phyloP scores from a whole-genome alignment of 2,113 vertebrate genomes.

The Hippolais icterina region DNA sequence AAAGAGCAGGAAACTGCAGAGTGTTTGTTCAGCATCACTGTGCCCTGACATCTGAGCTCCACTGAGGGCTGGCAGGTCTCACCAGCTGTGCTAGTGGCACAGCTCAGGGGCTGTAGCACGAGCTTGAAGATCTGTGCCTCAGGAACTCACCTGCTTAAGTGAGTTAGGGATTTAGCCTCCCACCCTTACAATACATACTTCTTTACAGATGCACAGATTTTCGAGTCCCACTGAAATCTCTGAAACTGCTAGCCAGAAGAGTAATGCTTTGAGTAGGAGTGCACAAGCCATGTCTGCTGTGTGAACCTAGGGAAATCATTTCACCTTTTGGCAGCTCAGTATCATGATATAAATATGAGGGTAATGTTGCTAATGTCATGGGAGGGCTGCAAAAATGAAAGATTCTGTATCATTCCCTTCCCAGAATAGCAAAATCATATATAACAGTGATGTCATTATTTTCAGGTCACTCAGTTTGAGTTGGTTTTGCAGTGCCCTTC shows the following conservation, averaged over 20 bases:
- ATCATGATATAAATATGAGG: not conserved
- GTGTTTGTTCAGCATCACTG: not conserved
- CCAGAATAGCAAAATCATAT: not conserved
- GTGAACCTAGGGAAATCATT: not conserved
- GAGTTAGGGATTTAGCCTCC: not conserved
- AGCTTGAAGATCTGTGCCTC: not conserved
- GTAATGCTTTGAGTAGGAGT: not conserved
- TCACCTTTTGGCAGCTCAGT: not conserved
- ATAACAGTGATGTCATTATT: not conserved
- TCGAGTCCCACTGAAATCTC: not conserved
- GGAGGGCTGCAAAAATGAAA: not conserved
- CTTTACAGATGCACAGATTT: not conserved
- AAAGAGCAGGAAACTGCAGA: not conserved
- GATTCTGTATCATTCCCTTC: not conserved
- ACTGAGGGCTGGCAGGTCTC: not conserved
- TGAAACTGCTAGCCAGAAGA: not conserved
- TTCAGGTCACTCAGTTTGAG: not conserved
- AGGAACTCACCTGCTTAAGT: not conserved
- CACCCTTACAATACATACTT: accelerated
- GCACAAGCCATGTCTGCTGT: accelerated
- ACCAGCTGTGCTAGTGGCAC: accelerated
- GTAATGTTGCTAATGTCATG: not conserved
- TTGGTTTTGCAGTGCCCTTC: not conserved
- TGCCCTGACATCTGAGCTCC: not conserved
- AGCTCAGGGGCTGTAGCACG: not conserved